phyloP scores from a whole-genome alignment of 2,888 invertebrate species.

The Lasioglossum vierecki region DNA sequence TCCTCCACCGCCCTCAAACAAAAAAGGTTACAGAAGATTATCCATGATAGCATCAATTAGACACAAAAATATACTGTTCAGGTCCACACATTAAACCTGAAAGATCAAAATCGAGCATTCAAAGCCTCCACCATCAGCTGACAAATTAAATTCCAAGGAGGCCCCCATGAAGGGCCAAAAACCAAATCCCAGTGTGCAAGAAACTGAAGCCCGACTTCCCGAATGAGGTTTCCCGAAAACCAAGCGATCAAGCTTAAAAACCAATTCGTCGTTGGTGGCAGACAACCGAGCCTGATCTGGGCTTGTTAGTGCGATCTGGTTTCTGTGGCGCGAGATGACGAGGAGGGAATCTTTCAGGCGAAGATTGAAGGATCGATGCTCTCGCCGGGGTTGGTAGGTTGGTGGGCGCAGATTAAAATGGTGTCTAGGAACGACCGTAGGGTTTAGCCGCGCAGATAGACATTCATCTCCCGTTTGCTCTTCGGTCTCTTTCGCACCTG shows the following conservation, averaged over 20 bases:
- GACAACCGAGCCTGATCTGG: background rate
- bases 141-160: background rate
- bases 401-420: constrained; percentile 65
- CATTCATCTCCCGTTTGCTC: constrained; percentile 18
- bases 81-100: background rate
- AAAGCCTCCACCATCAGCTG: background rate
- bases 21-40: background rate
- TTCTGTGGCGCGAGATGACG: constrained; percentile 15
- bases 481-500: background rate
- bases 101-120: background rate
- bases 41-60: too few relatives aligned
- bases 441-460: constrained; percentile 50
- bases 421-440: constrained; percentile 38
- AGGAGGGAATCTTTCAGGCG: constrained; percentile 54
- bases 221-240: background rate
- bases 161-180: background rate
- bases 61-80: background rate
- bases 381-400: constrained; percentile 12
- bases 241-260: background rate
- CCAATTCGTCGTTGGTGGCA: background rate
- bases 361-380: constrained; percentile 57
- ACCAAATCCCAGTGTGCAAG: background rate
- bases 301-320: constrained; percentile 43
- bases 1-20: too few relatives aligned
- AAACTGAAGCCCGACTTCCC: background rate